Evolutionary conservation across 2,113 vertebrate genomes (phyloP).

Genomic region (Dicaeum eximium): DNA sequence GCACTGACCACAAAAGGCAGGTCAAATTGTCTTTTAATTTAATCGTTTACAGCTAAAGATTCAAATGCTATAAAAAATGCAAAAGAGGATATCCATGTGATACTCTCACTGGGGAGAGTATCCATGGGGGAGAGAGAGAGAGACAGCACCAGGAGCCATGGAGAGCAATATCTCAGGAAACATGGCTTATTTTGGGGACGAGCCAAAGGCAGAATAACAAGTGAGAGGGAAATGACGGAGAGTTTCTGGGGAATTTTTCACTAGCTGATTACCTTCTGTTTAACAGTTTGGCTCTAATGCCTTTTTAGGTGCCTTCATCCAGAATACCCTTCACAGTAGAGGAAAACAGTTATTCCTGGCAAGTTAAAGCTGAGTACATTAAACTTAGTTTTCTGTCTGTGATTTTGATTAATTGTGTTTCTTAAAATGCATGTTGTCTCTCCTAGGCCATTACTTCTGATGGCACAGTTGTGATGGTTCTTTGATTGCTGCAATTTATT

Average conservation of each 20-base stretch:
- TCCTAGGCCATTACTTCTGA: not conserved
- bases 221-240: not conserved
- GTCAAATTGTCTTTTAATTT: slow-evolving; percentile 49
- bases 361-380: not conserved
- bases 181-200: not conserved
- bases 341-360: not conserved
- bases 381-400: not conserved
- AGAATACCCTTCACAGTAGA: not conserved
- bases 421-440: not conserved
- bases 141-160: not conserved
- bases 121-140: not conserved
- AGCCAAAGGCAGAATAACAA: slow-evolving; percentile 44
- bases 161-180: slow-evolving; percentile 30
- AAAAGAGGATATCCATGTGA: not conserved
- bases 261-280: not conserved
- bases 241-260: slow-evolving; percentile 2
- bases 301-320: not conserved
- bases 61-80: not conserved
- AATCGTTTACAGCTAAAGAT: slow-evolving; percentile 44
- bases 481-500: not conserved
- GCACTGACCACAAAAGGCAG: slow-evolving; percentile 31
- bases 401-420: slow-evolving; percentile 8
- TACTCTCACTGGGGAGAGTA: not conserved
- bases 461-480: not conserved
- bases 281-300: not conserved